Evolutionary conservation across 2,888 invertebrate genomes (phyloP).

Genomic region (Rhodophaea formosa): DNA sequence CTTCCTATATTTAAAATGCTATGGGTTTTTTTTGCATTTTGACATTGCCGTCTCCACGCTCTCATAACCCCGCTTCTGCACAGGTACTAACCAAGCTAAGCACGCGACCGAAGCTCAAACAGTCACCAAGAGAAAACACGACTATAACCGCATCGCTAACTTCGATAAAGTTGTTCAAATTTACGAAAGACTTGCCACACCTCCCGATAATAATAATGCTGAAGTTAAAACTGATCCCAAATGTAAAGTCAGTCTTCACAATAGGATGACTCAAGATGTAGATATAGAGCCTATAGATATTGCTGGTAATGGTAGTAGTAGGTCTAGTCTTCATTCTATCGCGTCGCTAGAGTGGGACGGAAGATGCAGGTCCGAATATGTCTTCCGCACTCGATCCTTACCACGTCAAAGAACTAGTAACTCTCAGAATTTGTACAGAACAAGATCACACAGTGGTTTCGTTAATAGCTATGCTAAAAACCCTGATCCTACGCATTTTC

Average conservation of each 20-base stretch:
- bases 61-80: conserved; percentile 20
- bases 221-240: conserved; percentile 45
- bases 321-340: conserved; percentile 63
- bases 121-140: conserved; percentile 49
- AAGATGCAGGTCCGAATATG: conserved; percentile 49
- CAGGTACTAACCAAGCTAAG: conserved; percentile 33
- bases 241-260: conserved; percentile 59
- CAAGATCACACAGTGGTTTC: conserved; percentile 67
- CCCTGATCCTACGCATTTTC: conserved; percentile 67
- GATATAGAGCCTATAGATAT: conserved; percentile 35
- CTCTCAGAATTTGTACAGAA: conserved; percentile 46
- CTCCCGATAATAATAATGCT: conserved; percentile 21
- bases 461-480: conserved; percentile 61
- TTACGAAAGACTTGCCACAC: conserved; percentile 41
- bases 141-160: conserved; percentile 55
- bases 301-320: conserved; percentile 45
- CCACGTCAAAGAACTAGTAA: conserved; percentile 39
- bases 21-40: neutral
- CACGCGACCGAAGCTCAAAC: conserved; percentile 37
- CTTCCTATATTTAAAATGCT: neutral
- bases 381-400: conserved; percentile 51
- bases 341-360: conserved; percentile 69
- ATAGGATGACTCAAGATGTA: conserved; percentile 35
- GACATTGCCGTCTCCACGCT: neutral
- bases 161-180: conserved; percentile 53